Evolutionary conservation across 2,113 vertebrate species (phyloP).

Genomic region (Forbesichthys agassizii): DNA sequence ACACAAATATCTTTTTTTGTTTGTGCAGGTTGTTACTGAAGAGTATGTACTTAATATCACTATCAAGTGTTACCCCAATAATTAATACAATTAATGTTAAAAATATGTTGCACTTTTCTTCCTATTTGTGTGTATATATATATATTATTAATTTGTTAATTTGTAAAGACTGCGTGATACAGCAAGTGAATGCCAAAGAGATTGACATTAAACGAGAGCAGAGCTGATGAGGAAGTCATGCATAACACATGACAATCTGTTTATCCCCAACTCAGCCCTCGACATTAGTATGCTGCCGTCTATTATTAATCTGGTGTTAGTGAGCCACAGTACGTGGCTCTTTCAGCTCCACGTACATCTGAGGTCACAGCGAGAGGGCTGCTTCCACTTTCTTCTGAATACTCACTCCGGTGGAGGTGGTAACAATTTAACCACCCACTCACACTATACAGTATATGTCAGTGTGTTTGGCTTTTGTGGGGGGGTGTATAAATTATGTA

Average conservation of each 20-base stretch:
- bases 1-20: too few species aligned
- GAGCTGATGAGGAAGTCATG: background rate
- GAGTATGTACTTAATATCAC: too few species aligned
- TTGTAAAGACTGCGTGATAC: background rate
- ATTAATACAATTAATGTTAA: too few species aligned
- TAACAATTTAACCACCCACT: conserved; percentile 1
- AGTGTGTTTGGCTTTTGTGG: background rate
- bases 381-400: background rate
- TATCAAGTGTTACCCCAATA: too few species aligned
- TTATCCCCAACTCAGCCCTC: conserved; percentile 29
- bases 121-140: too few species aligned
- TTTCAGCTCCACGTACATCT: conserved; percentile 32
- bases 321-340: conserved; percentile 11
- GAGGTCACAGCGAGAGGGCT: conserved; percentile 21
- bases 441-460: background rate
- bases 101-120: too few species aligned
- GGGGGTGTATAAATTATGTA: conserved; percentile 2
- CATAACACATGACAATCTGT: conserved; percentile 1
- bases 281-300: conserved; percentile 14
- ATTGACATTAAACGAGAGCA: background rate
- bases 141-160: too few species aligned
- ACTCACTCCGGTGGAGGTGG: background rate
- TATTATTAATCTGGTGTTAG: conserved; percentile 46
- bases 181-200: background rate
- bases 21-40: too few species aligned